Conservation (phyloP, 1,140 invertebrate genomes). For the Saccostrea glomerata region DNA sequence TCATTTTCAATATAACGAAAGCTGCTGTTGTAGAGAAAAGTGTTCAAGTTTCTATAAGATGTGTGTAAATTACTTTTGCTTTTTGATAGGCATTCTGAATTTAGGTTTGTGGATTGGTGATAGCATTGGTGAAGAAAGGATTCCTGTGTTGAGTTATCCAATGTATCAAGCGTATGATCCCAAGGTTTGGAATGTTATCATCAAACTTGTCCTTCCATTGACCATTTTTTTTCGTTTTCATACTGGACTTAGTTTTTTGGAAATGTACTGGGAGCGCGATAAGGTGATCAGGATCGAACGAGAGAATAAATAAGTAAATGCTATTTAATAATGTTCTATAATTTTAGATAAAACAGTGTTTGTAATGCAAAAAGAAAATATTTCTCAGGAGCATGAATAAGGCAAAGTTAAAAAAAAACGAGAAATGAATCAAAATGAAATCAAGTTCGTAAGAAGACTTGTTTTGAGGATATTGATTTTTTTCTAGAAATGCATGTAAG, state of each 20-base stretch:
- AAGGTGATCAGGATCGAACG: not conserved
- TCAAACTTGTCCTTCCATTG: not conserved
- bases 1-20: not conserved
- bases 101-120: not conserved
- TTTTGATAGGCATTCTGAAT: not conserved
- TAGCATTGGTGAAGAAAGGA: not conserved
- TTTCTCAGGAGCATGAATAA: too few relatives aligned
- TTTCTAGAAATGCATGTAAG: too few relatives aligned
- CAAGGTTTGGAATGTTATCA: not conserved
- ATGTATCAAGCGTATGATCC: not conserved
- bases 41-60: not conserved
- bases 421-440: too few relatives aligned
- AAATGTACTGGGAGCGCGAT: not conserved
- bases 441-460: too few relatives aligned
- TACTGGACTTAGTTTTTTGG: not conserved
- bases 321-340: too few relatives aligned
- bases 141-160: not conserved
- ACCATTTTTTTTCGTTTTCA: not conserved
- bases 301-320: too few relatives aligned
- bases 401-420: too few relatives aligned
- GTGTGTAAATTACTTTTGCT: not conserved
- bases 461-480: too few relatives aligned
- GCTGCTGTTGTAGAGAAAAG: not conserved
- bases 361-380: too few relatives aligned
- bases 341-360: too few relatives aligned